Conservation (phyloP, 2,888 invertebrate species). For the Nebria salina region DNA sequence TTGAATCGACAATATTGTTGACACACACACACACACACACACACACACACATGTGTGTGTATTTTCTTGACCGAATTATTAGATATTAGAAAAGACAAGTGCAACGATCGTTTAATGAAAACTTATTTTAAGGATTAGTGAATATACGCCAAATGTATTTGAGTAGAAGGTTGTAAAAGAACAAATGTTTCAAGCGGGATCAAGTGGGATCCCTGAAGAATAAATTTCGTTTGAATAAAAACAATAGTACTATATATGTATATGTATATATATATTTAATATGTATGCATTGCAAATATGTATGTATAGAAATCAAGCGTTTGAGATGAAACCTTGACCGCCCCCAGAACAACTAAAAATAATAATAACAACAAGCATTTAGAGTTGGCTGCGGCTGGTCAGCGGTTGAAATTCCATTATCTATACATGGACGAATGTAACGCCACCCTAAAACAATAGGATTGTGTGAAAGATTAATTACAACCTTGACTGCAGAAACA, state of each 20-base stretch:
- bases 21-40: background rate
- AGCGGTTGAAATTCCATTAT: background rate
- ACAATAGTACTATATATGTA: too few species aligned
- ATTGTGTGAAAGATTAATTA: slow-evolving; percentile 1
- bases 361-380: background rate
- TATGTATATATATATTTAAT: too few species aligned
- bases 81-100: background rate
- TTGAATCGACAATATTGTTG: slow-evolving; percentile 38
- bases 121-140: background rate
- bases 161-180: background rate
- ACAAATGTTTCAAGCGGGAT: too few species aligned
- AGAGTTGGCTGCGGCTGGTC: background rate
- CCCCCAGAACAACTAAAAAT: background rate
- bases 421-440: background rate
- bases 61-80: background rate
- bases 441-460: background rate
- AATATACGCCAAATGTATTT: background rate
- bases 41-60: too few species aligned
- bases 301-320: too few species aligned
- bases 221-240: too few species aligned
- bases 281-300: too few species aligned
- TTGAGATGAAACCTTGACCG: background rate
- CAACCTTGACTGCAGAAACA: background rate
- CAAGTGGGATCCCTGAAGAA: too few species aligned
- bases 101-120: background rate